phyloP scores from a whole-genome alignment of 2,113 vertebrate genomes.

The Prunella himalayana region DNA sequence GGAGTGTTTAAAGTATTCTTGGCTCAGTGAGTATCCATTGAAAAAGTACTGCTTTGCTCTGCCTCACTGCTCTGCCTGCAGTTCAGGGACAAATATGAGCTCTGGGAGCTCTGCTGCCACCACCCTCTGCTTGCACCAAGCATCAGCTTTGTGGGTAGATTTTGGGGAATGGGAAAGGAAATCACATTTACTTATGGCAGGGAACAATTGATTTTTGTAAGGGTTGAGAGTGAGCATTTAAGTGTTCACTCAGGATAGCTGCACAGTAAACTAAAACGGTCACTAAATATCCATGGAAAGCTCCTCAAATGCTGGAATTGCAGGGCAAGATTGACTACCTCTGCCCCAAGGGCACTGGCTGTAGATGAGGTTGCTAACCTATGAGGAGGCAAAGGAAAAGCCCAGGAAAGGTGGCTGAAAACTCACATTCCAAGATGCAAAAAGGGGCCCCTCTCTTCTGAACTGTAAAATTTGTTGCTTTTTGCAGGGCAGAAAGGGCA shows the following conservation, averaged over 20 bases:
- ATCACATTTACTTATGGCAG: not conserved
- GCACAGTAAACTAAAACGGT: not conserved
- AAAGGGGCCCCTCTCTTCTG: not conserved
- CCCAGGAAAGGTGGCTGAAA: not conserved
- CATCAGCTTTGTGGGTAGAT: not conserved
- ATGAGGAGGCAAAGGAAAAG: not conserved
- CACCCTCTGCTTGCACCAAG: not conserved
- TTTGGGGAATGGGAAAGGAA: not conserved
- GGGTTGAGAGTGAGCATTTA: not conserved
- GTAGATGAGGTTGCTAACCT: not conserved
- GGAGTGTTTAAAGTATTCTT: constrained; percentile 8
- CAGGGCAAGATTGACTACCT: not conserved
- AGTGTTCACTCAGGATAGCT: not conserved
- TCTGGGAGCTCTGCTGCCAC: not conserved
- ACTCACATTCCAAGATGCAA: accelerated
- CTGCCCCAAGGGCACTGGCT: not conserved
- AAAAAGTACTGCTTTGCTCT: not conserved
- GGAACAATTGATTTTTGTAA: not conserved
- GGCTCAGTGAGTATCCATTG: not conserved
- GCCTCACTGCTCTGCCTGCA: not conserved
- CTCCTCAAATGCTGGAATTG: not conserved
- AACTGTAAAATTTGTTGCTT: not conserved
- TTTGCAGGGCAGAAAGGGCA: not conserved
- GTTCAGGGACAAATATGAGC: not conserved
- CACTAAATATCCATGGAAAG: not conserved